Evolutionary conservation across 2,888 invertebrate species (phyloP).

Genomic region (Callimorpha dominula): DNA sequence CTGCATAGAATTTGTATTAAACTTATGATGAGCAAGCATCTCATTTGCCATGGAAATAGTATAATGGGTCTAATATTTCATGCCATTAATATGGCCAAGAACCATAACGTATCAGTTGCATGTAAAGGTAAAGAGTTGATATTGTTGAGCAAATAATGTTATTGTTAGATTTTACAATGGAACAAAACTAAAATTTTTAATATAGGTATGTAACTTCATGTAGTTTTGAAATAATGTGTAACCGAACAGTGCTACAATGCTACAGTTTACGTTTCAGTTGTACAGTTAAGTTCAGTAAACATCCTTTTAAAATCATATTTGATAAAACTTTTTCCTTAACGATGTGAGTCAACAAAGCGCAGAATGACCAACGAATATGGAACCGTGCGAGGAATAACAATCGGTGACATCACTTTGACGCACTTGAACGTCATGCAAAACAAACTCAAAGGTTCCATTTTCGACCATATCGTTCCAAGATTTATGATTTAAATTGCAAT

Average conservation of each 20-base stretch:
- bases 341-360: slow-evolving; percentile 71
- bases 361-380: slow-evolving; percentile 68
- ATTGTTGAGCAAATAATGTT: neutral
- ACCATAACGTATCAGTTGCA: slow-evolving; percentile 1
- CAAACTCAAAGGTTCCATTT: slow-evolving; percentile 52
- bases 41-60: slow-evolving; percentile 33
- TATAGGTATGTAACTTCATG: neutral
- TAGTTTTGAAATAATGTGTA: neutral
- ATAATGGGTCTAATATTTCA: slow-evolving; percentile 16
- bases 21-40: slow-evolving; percentile 36
- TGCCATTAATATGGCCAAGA: neutral
- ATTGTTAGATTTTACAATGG: neutral
- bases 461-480: slow-evolving; percentile 46
- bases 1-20: slow-evolving; percentile 54
- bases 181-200: neutral
- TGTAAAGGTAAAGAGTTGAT: neutral
- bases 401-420: slow-evolving; percentile 80
- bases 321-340: slow-evolving; percentile 63
- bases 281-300: slow-evolving; percentile 41
- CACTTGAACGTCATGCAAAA: slow-evolving; percentile 62
- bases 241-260: slow-evolving; percentile 3
- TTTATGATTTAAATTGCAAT: slow-evolving; percentile 63
- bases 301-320: slow-evolving; percentile 47
- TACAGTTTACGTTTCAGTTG: slow-evolving; percentile 31
- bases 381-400: slow-evolving; percentile 74